Evolutionary conservation across 2,113 vertebrate species (phyloP).

Genomic region (Caranx ignobilis): DNA sequence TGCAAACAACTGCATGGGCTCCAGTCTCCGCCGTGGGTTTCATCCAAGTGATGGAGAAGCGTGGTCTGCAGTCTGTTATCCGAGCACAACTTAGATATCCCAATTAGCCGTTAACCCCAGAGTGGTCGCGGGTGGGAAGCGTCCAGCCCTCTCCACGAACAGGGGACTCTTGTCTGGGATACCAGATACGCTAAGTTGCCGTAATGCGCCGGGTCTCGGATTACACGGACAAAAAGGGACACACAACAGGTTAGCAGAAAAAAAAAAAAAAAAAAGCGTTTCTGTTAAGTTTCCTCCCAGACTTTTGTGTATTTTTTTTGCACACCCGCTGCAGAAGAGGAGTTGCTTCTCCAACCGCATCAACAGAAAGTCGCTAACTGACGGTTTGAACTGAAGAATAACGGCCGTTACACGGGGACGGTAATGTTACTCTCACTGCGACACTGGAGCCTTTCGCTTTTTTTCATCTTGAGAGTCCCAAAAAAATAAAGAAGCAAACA

Average conservation of each 20-base stretch:
- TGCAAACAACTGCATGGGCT: conserved; percentile 28
- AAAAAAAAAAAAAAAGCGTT: not conserved
- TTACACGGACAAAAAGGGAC: conserved; percentile 40
- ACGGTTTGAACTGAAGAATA: conserved; percentile 15
- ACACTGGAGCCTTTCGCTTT: conserved; percentile 47
- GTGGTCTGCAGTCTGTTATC: not conserved
- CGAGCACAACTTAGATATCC: conserved; percentile 49
- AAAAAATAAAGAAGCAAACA: not conserved
- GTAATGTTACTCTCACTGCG: conserved; percentile 48
- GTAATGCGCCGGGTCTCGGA: conserved; percentile 41
- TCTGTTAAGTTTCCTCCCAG: conserved; percentile 6
- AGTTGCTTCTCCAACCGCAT: not conserved
- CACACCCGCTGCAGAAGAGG: not conserved
- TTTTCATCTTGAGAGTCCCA: conserved; percentile 26
- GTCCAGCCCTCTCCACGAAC: conserved; percentile 2
- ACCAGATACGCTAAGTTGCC: conserved; percentile 36
- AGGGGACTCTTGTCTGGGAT: conserved; percentile 25
- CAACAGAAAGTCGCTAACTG: not conserved
- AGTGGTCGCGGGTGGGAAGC: not conserved
- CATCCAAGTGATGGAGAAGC: conserved; percentile 12
- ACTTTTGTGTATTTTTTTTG: not conserved
- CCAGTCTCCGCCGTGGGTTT: not conserved
- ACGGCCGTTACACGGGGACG: conserved; percentile 7
- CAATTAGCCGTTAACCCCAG: conserved; percentile 22
- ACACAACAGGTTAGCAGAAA: conserved; percentile 75